Conservation (phyloP, 37 sponge, comb jelly and placozoan species). For the Mnemiopsis leidyi region DNA sequence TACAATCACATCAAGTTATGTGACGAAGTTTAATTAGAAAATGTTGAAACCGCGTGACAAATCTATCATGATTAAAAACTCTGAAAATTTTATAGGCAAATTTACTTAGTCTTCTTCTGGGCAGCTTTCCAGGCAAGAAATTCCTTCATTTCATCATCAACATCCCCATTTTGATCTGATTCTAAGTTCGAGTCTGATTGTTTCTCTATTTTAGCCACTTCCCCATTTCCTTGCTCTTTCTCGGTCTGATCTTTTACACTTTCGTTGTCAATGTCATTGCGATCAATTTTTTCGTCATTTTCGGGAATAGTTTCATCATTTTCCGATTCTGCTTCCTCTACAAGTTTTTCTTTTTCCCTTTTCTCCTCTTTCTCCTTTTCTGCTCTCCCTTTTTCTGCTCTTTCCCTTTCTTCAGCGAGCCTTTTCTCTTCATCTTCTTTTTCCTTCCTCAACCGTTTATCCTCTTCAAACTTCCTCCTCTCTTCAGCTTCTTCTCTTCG, state of each 20-base stretch:
- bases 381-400: not conserved
- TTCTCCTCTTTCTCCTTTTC: not conserved
- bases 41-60: too few species aligned
- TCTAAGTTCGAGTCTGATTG: not conserved
- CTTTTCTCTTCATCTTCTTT: constrained; percentile 14
- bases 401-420: not conserved
- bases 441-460: not conserved
- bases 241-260: too few species aligned
- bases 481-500: not conserved
- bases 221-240: too few species aligned
- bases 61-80: too few species aligned
- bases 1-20: too few species aligned
- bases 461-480: not conserved
- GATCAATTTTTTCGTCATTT: not conserved
- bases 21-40: too few species aligned
- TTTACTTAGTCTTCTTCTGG: constrained; percentile 1
- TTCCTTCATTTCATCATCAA: constrained; percentile 50
- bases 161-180: not conserved
- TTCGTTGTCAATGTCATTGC: too few species aligned
- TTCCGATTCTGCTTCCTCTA: not conserved
- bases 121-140: constrained; percentile 58
- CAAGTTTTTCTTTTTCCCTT: not conserved
- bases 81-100: too few species aligned
- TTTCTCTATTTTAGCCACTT: not conserved
- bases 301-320: not conserved